Base-by-base conservation (phyloP, 1,140 invertebrate genomes). In the Tetragonula clypearis region DNA sequence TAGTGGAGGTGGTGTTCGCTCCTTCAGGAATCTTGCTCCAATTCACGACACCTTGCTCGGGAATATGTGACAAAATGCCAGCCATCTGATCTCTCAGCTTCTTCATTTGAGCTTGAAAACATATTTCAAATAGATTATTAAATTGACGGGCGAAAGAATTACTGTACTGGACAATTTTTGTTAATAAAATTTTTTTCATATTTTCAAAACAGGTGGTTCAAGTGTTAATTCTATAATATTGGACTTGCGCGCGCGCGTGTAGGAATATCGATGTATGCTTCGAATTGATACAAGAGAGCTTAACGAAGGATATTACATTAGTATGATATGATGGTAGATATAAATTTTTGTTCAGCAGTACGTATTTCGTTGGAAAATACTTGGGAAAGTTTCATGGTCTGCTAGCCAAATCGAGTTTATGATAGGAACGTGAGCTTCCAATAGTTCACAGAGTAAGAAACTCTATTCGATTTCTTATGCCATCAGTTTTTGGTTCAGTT, bases 1-100 rank as follows among this genome's bases (percentile, higher is more conserved):
- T 95, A 12, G 94, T 95, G 14, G 95, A 96, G 49, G 95, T 96
- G 9, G 93, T 95, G 88, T 96, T 96, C 77, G 94, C 95, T 88
- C 95, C 95, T 79, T 95, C 94, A 56, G 95, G 95, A 86, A 95
- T 91, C 71, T 93, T 92, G 62, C 11, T 9, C 65, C 41, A 62
- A 19, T 58, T n/a, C 6, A n/a, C 56, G 62, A 23, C 55, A 8
- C 56, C 82, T 12, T 91, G 85, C 60, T 92, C 58, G 87, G 90
- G 84, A 74, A 93, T 85, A 35, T 89, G 84, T 53, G 90, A 87
- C 71, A 94, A 88, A 55, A 92, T 90, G 35, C 84, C 86, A 73
- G 89, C 87, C 55, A 78, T 62, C 17, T 71, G 56, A n/a, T 95
- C 92, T 56, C 92, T 90, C 82, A 95, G 89, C 86, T 90, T 93